phyloP scores from a whole-genome alignment of 2,888 invertebrate genomes.

The Parasteatoda lunata region DNA sequence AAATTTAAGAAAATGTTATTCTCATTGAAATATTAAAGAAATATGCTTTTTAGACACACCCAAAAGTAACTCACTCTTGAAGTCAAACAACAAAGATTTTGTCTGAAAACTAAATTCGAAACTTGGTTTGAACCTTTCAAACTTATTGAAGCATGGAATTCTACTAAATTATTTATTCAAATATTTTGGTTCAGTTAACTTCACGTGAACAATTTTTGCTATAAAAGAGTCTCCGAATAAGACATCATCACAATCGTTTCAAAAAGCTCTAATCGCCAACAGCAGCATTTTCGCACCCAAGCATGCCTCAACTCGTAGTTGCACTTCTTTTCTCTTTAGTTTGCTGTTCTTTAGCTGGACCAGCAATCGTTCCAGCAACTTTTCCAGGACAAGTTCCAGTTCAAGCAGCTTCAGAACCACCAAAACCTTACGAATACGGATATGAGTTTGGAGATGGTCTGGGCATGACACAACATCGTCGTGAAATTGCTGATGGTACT shows the following conservation, averaged over 20 bases:
- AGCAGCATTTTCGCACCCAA: neutral
- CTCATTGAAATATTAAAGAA: too few relatives aligned
- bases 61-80: too few relatives aligned
- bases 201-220: neutral
- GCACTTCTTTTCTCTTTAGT: neutral
- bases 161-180: too few relatives aligned
- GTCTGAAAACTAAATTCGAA: too few relatives aligned
- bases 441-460: constrained; percentile 48
- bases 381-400: neutral
- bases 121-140: too few relatives aligned
- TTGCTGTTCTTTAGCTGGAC: neutral
- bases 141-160: too few relatives aligned
- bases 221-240: neutral
- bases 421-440: constrained; percentile 46
- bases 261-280: neutral
- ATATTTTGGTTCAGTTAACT: too few relatives aligned
- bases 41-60: too few relatives aligned
- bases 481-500: constrained; percentile 18
- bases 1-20: too few relatives aligned
- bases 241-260: neutral
- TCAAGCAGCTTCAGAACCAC: neutral
- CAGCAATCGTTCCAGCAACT: neutral
- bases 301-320: neutral
- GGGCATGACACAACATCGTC: constrained; percentile 32
- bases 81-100: too few relatives aligned